These are phyloP conservation scores for Acanthosoma haemorrhoidale DNA, from an alignment of 2,888 invertebrate species.

Conservation along the genomic window DNA sequence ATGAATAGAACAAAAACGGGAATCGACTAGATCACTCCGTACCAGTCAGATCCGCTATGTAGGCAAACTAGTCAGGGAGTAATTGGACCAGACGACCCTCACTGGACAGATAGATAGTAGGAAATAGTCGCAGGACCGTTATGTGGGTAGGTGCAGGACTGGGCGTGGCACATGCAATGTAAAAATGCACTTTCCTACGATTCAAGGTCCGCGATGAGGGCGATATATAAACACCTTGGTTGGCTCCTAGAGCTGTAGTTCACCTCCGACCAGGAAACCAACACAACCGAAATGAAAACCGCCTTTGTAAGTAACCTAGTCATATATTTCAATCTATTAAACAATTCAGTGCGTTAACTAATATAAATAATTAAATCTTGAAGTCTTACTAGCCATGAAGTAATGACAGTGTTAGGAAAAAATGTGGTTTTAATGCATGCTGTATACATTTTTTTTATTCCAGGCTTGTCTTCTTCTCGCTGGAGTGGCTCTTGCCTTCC, in stretches of 20 bases:
- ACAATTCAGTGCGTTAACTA: neutral
- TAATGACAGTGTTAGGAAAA: neutral
- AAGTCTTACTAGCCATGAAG: no score
- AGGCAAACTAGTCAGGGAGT: neutral
- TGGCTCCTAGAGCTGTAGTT: neutral
- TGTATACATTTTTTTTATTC: neutral
- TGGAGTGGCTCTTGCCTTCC: neutral
- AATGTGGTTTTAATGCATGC: neutral
- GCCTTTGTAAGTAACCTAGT: neutral
- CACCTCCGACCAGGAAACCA: neutral
- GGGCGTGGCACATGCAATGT: neutral
- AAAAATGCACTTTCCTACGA: neutral
- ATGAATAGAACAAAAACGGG: no score
- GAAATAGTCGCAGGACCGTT: neutral
- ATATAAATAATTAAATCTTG: neutral
- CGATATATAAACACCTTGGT: neutral
- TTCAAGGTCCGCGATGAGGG: neutral
- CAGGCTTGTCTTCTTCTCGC: neutral
- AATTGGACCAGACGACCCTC: slow-evolving; percentile 6
- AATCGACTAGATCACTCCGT: no score
- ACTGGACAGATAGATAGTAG: neutral
- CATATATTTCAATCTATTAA: neutral
- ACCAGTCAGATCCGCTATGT: neutral
- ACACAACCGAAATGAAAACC: neutral
- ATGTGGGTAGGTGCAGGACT: neutral